Base-by-base conservation (phyloP, 2,888 invertebrate species). In the Enoplolaimus lenunculus region DNA sequence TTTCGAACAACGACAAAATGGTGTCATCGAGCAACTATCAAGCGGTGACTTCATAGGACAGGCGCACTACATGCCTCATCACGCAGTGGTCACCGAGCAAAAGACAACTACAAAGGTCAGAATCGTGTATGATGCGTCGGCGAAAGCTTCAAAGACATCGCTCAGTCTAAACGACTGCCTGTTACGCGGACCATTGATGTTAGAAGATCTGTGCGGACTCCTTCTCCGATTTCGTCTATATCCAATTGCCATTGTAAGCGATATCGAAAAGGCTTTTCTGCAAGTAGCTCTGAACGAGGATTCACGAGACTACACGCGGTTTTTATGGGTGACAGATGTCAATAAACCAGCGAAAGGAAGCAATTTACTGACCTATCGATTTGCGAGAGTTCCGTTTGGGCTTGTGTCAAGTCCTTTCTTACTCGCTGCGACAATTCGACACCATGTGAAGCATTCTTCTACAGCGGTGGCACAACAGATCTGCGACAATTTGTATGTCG, bases 111-210 rank as follows among this genome's bases (percentile, higher is more conserved):
- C 75, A 0, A 77, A 77, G n/a, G 35, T 77, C 7, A 33, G 75
- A 7, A 68, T 73, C 30, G 76, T 77, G 7, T 77, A 71, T 66
- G 76, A 76, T 71, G 77, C 71, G 3, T 72, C 72, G 1, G 69
- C 67, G 1, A 67, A 30, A 67, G 31, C 29, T 28, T 70, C 70
- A 64, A 21, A 1, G 1, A 68, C 71, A 68, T 70, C 59, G 1
- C 13, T 64, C 2, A 67, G 69, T 13, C 68, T 74, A 26, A 75
- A 75, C 71, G 73, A 74, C 60, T 73, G 73, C 59, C 35, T 73
- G 2, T 73, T 73, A 57, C 33, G 69, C 7, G 74, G 74, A 7
- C 74, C 73, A 13, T 62, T 34, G n/a, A 68, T 73, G 21, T 64
- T 70, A 13, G 71, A 68, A 34, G 45, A 68, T 67, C 31, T 74